Conservation (phyloP, 2,797 vertebrate species). For the Gadopsis marmoratus region DNA sequence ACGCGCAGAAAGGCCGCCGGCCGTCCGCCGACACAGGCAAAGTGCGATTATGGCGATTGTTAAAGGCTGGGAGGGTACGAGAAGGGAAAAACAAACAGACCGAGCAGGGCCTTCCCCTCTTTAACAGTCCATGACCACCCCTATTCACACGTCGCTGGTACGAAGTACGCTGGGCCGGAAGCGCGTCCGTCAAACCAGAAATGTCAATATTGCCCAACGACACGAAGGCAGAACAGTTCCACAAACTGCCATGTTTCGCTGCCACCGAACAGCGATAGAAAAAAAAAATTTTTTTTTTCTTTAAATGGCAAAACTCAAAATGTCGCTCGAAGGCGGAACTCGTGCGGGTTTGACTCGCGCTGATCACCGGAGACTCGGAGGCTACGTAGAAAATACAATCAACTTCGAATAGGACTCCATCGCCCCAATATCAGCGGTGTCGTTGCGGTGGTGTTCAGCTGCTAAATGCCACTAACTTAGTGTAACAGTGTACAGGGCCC, state of each 20-base stretch:
- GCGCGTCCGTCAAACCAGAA: slow-evolving; percentile 72
- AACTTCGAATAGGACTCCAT: not conserved
- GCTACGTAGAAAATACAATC: not conserved
- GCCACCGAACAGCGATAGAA: too few species aligned
- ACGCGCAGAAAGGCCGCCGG: not conserved
- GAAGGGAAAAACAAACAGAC: slow-evolving; percentile 17
- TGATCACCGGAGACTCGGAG: not conserved
- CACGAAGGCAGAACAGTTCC: slow-evolving; percentile 16
- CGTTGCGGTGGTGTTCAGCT: not conserved
- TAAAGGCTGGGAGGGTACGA: not conserved
- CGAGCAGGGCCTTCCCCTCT: slow-evolving; percentile 42
- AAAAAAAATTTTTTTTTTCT: too few species aligned
- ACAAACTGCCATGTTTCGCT: not conserved
- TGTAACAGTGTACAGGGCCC: not conserved
- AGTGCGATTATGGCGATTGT: not conserved
- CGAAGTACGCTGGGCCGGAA: slow-evolving; percentile 70
- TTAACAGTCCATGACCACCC: slow-evolving; percentile 48
- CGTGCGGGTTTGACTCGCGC: not conserved
- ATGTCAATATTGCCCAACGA: slow-evolving; percentile 68
- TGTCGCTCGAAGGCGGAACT: not conserved
- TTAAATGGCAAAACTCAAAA: too few species aligned
- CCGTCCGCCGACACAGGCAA: not conserved
- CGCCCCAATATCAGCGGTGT: not conserved
- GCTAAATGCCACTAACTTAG: too few species aligned
- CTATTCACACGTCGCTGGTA: slow-evolving; percentile 61